These are phyloP conservation scores for Borostomias antarcticus DNA, from an alignment of 2,797 vertebrate species.

Conservation along the genomic window DNA sequence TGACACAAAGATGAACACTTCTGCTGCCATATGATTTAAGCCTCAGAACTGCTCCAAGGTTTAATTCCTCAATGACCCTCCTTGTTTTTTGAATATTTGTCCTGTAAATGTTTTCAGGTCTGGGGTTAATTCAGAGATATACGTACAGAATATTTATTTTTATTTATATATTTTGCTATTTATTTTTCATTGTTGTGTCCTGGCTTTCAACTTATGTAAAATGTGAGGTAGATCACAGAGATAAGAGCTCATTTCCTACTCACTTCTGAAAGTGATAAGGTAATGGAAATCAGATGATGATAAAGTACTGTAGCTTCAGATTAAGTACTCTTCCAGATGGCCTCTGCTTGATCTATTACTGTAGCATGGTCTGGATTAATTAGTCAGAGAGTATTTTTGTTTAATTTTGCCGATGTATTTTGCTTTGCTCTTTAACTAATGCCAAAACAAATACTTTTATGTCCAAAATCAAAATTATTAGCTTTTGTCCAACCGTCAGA, in stretches of 20 bases:
- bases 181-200: conserved; percentile 11
- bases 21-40: conserved; percentile 37
- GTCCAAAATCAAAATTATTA: conserved; percentile 10
- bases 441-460: background rate
- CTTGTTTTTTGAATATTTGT: conserved; percentile 1
- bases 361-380: background rate
- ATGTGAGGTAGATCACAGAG: background rate
- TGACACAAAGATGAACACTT: conserved; percentile 1
- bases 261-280: conserved; percentile 20
- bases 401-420: background rate
- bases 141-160: conserved; percentile 22
- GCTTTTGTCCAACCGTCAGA: background rate
- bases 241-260: background rate
- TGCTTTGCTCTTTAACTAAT: background rate
- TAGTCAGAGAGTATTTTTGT: background rate
- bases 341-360: too few relatives aligned
- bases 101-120: conserved; percentile 30
- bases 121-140: conserved; percentile 7
- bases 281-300: conserved; percentile 15
- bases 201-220: background rate
- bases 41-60: conserved; percentile 42
- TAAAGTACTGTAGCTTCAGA: too few relatives aligned
- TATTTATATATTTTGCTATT: conserved; percentile 11
- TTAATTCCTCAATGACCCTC: conserved; percentile 26
- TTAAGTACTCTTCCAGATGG: too few relatives aligned